These are phyloP conservation scores for Agrochola circellaris DNA, from an alignment of 2,888 invertebrate genomes.

Conservation along the genomic window DNA sequence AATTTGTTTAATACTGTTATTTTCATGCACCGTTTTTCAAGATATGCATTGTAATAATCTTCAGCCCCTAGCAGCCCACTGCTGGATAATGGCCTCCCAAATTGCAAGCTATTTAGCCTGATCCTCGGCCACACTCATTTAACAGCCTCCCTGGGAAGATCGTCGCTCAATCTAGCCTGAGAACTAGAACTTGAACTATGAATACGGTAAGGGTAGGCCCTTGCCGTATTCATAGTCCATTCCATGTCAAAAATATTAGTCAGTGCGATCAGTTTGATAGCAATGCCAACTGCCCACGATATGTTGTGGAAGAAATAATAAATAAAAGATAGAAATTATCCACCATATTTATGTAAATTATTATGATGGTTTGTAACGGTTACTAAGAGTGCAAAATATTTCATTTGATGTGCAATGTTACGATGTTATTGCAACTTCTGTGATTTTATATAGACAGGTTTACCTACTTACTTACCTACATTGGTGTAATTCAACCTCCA, in stretches of 20 bases:
- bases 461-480: background rate
- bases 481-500: slow-evolving; percentile 20
- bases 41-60: background rate
- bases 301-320: slow-evolving; percentile 4
- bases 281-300: no score
- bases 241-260: background rate
- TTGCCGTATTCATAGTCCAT: background rate
- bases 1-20: background rate
- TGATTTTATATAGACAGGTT: slow-evolving; percentile 4
- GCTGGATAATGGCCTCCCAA: background rate
- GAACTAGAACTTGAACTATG: background rate
- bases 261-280: background rate
- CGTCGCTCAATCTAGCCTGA: background rate
- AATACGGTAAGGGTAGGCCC: background rate
- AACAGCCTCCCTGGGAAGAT: no score
- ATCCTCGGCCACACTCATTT: background rate
- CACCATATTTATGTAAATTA: background rate
- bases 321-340: background rate
- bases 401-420: slow-evolving; percentile 17
- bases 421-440: slow-evolving; percentile 8
- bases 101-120: background rate
- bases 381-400: background rate
- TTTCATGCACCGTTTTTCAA: background rate
- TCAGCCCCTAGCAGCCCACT: background rate
- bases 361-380: background rate